These are phyloP conservation scores for Pardalotus punctatus DNA, from an alignment of 2,113 vertebrate species.

Conservation along the genomic window DNA sequence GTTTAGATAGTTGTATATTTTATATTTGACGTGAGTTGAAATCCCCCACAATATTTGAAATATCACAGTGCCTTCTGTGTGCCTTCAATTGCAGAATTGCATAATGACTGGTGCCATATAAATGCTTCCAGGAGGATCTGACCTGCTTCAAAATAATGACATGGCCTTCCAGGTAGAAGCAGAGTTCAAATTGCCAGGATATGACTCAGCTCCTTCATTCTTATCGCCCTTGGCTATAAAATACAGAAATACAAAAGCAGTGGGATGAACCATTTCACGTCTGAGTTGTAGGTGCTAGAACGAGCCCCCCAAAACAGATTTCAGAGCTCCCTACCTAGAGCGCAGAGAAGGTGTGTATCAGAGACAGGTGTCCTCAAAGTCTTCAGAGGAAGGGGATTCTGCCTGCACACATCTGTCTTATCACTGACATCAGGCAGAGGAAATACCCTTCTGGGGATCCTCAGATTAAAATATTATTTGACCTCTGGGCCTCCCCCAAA, in stretches of 20 bases:
- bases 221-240: background rate
- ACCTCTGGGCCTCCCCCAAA: background rate
- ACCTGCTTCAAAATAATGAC: background rate
- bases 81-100: background rate
- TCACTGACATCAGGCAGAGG: background rate
- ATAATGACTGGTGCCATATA: background rate
- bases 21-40: background rate
- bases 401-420: accelerated
- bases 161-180: background rate
- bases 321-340: background rate
- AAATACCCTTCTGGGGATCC: background rate
- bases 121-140: background rate
- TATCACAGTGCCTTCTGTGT: background rate
- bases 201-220: background rate
- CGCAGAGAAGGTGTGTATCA: background rate
- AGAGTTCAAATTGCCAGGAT: background rate
- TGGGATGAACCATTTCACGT: background rate
- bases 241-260: background rate
- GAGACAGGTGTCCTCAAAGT: background rate
- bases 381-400: background rate
- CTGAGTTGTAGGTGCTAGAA: background rate
- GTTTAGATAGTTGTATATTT: background rate
- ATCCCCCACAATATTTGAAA: background rate
- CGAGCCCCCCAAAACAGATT: background rate
- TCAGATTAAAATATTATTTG: background rate